Base-by-base conservation (phyloP, 2,888 invertebrate species). In the Pyralis farinalis region DNA sequence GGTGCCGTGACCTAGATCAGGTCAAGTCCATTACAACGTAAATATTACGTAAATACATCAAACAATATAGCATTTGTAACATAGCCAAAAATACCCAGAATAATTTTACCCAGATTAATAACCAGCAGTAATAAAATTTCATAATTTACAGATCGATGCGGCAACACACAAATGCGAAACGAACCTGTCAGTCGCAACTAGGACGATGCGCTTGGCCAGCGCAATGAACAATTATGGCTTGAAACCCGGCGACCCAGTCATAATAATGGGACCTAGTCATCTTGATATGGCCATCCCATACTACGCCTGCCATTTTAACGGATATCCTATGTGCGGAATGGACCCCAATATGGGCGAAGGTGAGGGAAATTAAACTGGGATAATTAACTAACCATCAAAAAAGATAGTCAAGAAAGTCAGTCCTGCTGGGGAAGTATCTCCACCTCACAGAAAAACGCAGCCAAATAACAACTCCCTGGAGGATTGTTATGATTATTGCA, bases 231-330 rank as follows among this genome's bases (percentile, higher is more conserved):
- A 71, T 10, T 53, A 37, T 27, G 71, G 74, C 2, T 41, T 76
- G 3, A 48, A 56, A 28, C 55, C 61, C 1, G 72, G 70, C 1
- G 73, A 77, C 47, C 40, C 53, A 0, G 67, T 66, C 28, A 49
- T 70, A 21, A 30, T 74, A 4, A 68, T 71, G 56, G 70, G 65
- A 0, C 40, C 38, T 21, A 76, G 69, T 49, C 67, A 73, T 32
- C 30, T 76, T n/a, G 71, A 74, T 40, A 12, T 74, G 2, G 52
- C 51, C 31, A 57, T 75, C 16, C 72, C 74, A 0, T 73, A 51
- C 53, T 75, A 58, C 42, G 74, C 75, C 1, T 62, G 66, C 40
- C 69, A 69, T 37, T 60, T 52, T 10, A 63, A 62, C 3, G 75
- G 75, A 9, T 52, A 61, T 43, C 42, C 69, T 0, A 37, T 68